These are phyloP conservation scores for Serripes groenlandicus DNA, from an alignment of 2,888 invertebrate species.

Conservation along the genomic window DNA sequence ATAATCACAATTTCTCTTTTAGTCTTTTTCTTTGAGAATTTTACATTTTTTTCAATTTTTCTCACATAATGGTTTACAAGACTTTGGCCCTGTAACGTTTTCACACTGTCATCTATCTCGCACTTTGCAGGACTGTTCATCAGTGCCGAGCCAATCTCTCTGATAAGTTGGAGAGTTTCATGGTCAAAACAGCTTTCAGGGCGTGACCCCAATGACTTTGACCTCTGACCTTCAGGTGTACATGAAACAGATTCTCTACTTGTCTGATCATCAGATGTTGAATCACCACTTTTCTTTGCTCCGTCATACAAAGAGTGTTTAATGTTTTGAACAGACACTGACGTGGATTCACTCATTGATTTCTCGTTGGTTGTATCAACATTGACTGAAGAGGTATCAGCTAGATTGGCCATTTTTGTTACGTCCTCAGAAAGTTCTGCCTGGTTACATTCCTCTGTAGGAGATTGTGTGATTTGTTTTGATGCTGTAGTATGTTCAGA, in stretches of 20 bases:
- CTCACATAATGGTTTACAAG: conserved; percentile 76
- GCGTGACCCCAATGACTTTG: background rate
- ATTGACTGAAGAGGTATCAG: too few species aligned
- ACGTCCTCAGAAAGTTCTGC: background rate
- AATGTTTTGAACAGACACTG: conserved; percentile 27
- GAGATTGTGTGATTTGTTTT: background rate
- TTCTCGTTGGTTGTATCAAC: too few species aligned
- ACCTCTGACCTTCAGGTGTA: background rate
- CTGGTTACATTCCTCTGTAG: background rate
- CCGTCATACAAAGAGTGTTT: conserved; percentile 29
- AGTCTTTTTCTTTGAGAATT: conserved; percentile 50
- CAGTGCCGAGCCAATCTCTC: conserved; percentile 78
- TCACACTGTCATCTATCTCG: conserved; percentile 65
- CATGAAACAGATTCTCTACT: conserved; percentile 11
- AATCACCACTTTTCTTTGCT: conserved; percentile 15
- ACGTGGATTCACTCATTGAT: conserved; percentile 5
- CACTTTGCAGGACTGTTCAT: conserved; percentile 74
- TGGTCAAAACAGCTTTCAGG: conserved; percentile 69
- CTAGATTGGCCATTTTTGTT: too few species aligned
- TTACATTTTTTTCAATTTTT: conserved; percentile 73
- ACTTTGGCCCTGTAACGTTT: conserved; percentile 57
- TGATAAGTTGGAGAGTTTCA: conserved; percentile 75
- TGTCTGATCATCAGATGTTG: conserved; percentile 16
- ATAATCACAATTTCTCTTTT: conserved; percentile 73
- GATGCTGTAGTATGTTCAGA: background rate